Base-by-base conservation (phyloP, 2,113 vertebrate species). In the Genyomyrus donnyi region DNA sequence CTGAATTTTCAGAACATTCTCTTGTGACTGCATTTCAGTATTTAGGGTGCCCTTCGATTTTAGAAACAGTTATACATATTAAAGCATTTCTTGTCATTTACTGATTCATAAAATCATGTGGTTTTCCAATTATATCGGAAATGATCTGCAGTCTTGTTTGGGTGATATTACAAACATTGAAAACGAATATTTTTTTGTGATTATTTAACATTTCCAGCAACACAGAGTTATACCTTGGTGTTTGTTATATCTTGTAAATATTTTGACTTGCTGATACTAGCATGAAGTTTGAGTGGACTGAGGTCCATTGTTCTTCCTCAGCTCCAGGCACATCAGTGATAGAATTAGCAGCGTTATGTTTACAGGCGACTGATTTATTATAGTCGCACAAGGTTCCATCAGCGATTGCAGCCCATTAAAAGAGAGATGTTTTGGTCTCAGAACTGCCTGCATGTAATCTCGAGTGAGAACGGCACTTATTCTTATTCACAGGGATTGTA, bases 391-490 rank as follows among this genome's bases (percentile, higher is more conserved):
- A 19, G 5, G 62, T 27, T 77, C n/a, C 70, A 77, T 77, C 11
- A 0, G 31, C 15, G 11, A 77, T 39, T 35, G 5, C 70, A 17
- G 48, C 21, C 49, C 49, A 83, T 89, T 84, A 62, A 89, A 83
- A 89, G 88, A 84, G 74, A 89, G 48, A 89, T 89, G 87, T 87
- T 77, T 56, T 11, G 3, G 46, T 85, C 27, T 27, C 11, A 77
- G 87, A 90, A 80, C 85, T 89, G 88, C 88, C 56, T 46, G 39
- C 58, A 46, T 27, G 31, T 90, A 45, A 85, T 83, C 49, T 77
- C 35, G 24, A 46, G 89, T 46, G 56, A 56, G 49, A 87, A 88
- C 87, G 50, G 88, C 42, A n/a, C 45, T 89, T 56, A 80, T 48
- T 80, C 88, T 31, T 52, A 42, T 42, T 42, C 88, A 45, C 66